Evolutionary conservation across 2,888 invertebrate genomes (phyloP).

Genomic region (Amiota minor): DNA sequence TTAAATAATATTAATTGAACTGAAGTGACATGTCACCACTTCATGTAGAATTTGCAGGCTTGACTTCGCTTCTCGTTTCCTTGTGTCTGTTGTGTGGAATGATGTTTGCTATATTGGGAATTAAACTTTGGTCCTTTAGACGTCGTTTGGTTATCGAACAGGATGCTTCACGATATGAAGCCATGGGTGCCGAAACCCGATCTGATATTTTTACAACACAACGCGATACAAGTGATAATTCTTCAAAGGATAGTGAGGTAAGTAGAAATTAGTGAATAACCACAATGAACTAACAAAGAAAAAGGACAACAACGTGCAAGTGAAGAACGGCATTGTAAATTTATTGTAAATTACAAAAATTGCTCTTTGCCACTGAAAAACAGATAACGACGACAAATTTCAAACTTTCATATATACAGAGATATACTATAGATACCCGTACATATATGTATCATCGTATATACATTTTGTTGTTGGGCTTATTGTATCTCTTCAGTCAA

Average conservation of each 20-base stretch:
- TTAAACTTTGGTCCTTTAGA: constrained; percentile 75
- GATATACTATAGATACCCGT: too few species aligned
- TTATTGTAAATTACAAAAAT: constrained; percentile 20
- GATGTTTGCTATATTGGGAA: constrained; percentile 69
- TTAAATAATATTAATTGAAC: too few species aligned
- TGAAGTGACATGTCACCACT: too few species aligned
- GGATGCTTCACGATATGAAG: constrained; percentile 44
- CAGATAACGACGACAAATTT: not conserved
- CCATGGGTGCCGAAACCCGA: constrained; percentile 36
- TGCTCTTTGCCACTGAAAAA: constrained; percentile 8
- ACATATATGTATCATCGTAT: too few species aligned
- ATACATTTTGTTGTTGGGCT: too few species aligned
- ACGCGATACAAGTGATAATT: constrained; percentile 35
- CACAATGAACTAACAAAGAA: not conserved
- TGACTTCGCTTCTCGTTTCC: constrained; percentile 46
- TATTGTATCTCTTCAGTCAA: too few species aligned
- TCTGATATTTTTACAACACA: constrained; percentile 8
- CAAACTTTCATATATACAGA: too few species aligned
- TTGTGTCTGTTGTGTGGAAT: constrained; percentile 58
- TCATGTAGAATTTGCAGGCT: too few species aligned
- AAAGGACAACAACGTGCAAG: not conserved
- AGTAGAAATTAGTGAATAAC: not conserved
- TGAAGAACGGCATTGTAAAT: constrained; percentile 5
- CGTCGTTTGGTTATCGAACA: constrained; percentile 70
- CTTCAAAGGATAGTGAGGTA: constrained; percentile 4